Evolutionary conservation across 1,140 invertebrate genomes (phyloP).

Genomic region (Bursaphelenchus mucronatus): DNA sequence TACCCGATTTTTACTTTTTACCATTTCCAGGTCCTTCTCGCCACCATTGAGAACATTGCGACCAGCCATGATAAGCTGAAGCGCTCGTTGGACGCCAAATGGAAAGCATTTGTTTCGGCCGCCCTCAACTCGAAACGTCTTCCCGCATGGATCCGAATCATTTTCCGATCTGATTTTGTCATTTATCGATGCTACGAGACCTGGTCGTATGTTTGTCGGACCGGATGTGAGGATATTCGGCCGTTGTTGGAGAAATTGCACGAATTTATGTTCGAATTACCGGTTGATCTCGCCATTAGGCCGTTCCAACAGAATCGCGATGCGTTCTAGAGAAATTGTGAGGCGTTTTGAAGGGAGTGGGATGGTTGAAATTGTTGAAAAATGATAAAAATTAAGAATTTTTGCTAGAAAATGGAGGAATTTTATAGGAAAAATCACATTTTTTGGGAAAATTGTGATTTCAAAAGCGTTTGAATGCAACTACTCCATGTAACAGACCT

Average conservation of each 20-base stretch:
- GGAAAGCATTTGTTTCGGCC: conserved; percentile 94
- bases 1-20: neutral
- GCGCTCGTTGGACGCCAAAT: conserved; percentile 88
- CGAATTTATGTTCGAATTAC: conserved; percentile 81
- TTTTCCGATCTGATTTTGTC: conserved; percentile 80
- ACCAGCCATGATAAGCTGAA: conserved; percentile 84
- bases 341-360: neutral
- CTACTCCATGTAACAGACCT: too few species aligned
- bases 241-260: conserved; percentile 81
- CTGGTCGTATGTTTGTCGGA: conserved; percentile 90
- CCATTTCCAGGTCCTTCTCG: conserved; percentile 72
- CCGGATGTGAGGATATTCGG: conserved; percentile 89
- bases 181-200: conserved; percentile 83
- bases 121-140: conserved; percentile 88
- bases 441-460: too few species aligned
- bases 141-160: conserved; percentile 83
- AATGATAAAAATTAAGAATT: too few species aligned
- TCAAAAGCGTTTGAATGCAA: too few species aligned
- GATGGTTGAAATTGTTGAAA: too few species aligned
- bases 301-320: conserved; percentile 96
- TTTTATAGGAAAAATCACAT: too few species aligned
- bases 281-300: conserved; percentile 86
- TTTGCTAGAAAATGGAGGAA: too few species aligned
- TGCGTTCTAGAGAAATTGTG: conserved; percentile 70
- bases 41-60: conserved; percentile 85